A percentile compares a stretch with the other conserved stretches of the same genome.
phyloP scores from a whole-genome alignment of 2,797 vertebrate genomes.

The Simalia tracyae region DNA sequence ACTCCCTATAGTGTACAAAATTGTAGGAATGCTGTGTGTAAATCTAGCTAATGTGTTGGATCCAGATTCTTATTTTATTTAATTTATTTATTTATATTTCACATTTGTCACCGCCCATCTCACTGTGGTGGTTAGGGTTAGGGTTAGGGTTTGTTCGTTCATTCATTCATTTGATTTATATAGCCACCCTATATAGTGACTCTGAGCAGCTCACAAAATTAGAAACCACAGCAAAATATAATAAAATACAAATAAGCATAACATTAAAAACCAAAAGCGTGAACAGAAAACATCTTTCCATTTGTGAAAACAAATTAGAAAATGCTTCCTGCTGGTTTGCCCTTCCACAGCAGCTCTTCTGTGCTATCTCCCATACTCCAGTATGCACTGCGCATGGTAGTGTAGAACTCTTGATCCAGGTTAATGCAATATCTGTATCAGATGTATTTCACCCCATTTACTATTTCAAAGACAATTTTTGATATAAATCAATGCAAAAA shows the following conservation, averaged over 20 bases:
- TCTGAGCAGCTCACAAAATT: not conserved
- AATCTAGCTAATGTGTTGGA: not conserved
- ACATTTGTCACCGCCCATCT: too few relatives aligned
- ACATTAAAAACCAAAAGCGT: not conserved
- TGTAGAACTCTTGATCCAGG: not conserved
- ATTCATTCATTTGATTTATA: not conserved
- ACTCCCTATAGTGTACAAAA: not conserved
- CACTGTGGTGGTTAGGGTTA: too few relatives aligned
- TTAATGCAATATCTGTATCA: slow-evolving; percentile 8
- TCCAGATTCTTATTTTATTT: too few relatives aligned
- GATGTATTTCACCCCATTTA: slow-evolving; percentile 1
- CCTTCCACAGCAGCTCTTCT: not conserved
- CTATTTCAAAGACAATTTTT: not conserved
- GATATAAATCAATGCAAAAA: not conserved
- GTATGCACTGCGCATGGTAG: not conserved
- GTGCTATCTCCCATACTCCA: not conserved
- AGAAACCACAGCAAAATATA: not conserved
- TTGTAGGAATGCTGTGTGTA: not conserved
- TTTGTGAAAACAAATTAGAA: not conserved
- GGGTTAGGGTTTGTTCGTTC: not conserved
- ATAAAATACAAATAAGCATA: not conserved
- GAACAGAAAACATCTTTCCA: not conserved
- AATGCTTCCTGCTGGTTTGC: not conserved
- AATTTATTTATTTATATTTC: too few relatives aligned
- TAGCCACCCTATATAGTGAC: not conserved